Evolutionary conservation across 2,797 vertebrate genomes (phyloP).

Genomic region (Pteropus rufus): DNA sequence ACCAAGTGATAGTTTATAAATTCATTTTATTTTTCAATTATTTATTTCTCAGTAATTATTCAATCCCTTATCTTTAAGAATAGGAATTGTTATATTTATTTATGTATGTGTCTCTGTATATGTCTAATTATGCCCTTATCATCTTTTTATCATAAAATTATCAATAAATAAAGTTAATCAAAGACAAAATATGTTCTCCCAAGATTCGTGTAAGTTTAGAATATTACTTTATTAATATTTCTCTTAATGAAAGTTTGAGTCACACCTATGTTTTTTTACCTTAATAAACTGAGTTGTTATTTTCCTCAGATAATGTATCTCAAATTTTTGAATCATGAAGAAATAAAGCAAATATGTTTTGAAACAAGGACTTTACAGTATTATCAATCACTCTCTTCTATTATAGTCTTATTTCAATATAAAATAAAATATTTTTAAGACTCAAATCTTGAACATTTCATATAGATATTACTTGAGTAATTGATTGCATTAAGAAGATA

Average conservation of each 20-base stretch:
- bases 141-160: not conserved
- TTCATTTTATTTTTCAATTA: not conserved
- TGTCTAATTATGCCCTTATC: not conserved
- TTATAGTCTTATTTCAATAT: not conserved
- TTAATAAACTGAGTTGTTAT: not conserved
- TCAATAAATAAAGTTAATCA: not conserved
- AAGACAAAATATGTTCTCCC: not conserved
- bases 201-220: not conserved
- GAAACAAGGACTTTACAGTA: not conserved
- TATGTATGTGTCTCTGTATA: not conserved
- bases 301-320: not conserved
- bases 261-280: not conserved
- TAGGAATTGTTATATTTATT: not conserved
- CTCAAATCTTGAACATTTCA: not conserved
- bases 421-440: not conserved
- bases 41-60: not conserved
- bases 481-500: not conserved
- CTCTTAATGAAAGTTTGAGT: not conserved
- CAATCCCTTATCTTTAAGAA: not conserved
- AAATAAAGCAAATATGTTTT: conserved; percentile 13
- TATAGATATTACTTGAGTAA: not conserved
- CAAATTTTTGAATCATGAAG: not conserved
- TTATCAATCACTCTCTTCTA: not conserved
- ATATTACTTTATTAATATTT: not conserved
- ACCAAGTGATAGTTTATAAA: not conserved